These are phyloP conservation scores for Apeira syringaria DNA, from an alignment of 2,888 invertebrate species.

Conservation along the genomic window DNA sequence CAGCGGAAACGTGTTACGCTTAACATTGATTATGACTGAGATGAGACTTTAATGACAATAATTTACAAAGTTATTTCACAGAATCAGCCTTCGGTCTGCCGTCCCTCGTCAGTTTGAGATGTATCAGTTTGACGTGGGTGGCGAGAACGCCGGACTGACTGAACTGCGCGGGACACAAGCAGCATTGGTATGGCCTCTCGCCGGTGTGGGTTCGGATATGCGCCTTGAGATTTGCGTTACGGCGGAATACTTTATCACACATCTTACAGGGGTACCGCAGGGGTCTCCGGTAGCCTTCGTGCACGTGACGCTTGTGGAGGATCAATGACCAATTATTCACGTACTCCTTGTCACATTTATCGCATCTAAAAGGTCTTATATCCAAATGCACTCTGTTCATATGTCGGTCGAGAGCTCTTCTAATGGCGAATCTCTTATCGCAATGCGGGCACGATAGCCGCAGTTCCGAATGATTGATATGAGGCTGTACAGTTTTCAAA, in stretches of 20 bases:
- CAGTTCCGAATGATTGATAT: slow-evolving; percentile 55
- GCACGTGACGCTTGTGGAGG: slow-evolving; percentile 52
- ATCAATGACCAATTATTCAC: slow-evolving; percentile 57
- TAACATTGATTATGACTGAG: too few species aligned
- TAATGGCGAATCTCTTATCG: slow-evolving; percentile 57
- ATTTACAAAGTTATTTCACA: too few species aligned
- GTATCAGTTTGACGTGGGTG: slow-evolving; percentile 60
- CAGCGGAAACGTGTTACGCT: too few species aligned
- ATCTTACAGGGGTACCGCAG: slow-evolving; percentile 59
- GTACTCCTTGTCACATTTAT: slow-evolving; percentile 67
- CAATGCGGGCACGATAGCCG: slow-evolving; percentile 58
- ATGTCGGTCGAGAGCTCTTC: slow-evolving; percentile 57
- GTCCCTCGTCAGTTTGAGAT: slow-evolving; percentile 58
- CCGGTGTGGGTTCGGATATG: slow-evolving; percentile 71
- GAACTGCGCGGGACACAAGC: slow-evolving; percentile 62
- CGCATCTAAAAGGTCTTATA: slow-evolving; percentile 60
- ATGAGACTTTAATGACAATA: too few species aligned
- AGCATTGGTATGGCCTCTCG: slow-evolving; percentile 64
- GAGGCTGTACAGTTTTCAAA: slow-evolving; percentile 51
- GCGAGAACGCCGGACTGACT: slow-evolving; percentile 45
- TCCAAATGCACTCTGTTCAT: slow-evolving; percentile 66
- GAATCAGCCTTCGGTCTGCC: slow-evolving; percentile 48
- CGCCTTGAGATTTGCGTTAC: slow-evolving; percentile 45
- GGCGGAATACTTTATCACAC: slow-evolving; percentile 65
- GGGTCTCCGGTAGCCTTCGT: slow-evolving; percentile 65